Percentiles rank a stretch among this genome's conserved stretches.
Evolutionary conservation across 1,140 invertebrate genomes (phyloP).

Genomic region (Drosophila lini): DNA sequence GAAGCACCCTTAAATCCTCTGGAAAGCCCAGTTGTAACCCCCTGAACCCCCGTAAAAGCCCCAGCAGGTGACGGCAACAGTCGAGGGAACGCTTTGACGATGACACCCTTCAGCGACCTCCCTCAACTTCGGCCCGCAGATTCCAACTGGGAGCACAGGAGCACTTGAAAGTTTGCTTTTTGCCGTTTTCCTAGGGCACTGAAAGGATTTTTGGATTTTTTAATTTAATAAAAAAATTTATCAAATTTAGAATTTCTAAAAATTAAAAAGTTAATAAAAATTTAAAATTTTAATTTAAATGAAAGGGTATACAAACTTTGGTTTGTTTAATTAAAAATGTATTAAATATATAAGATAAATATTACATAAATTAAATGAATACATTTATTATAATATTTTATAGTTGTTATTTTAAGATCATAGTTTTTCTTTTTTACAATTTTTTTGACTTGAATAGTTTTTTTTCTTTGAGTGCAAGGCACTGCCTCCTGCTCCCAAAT

Average conservation of each 20-base stretch:
- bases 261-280: too few relatives aligned
- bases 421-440: too few relatives aligned
- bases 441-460: too few relatives aligned
- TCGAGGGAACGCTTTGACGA: constrained; percentile 36
- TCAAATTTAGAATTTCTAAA: too few relatives aligned
- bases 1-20: constrained; percentile 40
- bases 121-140: constrained; percentile 23
- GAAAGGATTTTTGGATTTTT: background rate
- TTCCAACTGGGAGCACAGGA: constrained; percentile 6
- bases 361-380: too few relatives aligned
- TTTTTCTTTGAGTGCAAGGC: constrained; percentile 5
- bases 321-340: too few relatives aligned
- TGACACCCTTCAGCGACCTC: constrained; percentile 55
- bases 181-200: constrained; percentile 28
- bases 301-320: too few relatives aligned
- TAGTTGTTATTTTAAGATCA: background rate
- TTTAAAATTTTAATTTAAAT: too few relatives aligned
- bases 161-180: constrained; percentile 52
- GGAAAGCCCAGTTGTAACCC: background rate
- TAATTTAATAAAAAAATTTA: too few relatives aligned
- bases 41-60: background rate
- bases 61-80: constrained; percentile 31
- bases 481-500: constrained; percentile 57
- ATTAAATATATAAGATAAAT: too few relatives aligned
- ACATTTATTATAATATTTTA: too few relatives aligned